Conservation (phyloP, 2,888 invertebrate species). For the Drosophila trichaetosa region DNA sequence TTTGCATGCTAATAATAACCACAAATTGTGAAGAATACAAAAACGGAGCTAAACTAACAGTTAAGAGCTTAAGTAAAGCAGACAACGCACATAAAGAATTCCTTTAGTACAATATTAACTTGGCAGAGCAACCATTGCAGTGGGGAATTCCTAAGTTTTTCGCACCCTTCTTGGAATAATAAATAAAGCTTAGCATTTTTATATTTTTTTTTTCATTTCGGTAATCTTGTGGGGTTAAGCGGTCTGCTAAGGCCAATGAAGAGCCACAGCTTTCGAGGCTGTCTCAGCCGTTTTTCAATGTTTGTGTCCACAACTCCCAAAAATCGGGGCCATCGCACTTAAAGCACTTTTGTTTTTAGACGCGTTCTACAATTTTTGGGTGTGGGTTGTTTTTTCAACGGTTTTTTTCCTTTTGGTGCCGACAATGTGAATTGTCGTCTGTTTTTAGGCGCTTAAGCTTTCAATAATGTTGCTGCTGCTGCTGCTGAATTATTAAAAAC, state of each 20-base stretch:
- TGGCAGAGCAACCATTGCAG: background rate
- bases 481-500: slow-evolving; percentile 68
- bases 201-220: slow-evolving; percentile 10
- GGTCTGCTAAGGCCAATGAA: slow-evolving; percentile 60
- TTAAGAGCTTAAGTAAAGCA: background rate
- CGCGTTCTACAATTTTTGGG: slow-evolving; percentile 19
- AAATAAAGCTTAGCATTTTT: slow-evolving; percentile 71
- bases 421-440: slow-evolving; percentile 38
- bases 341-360: slow-evolving; percentile 55
- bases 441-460: slow-evolving; percentile 62
- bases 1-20: background rate
- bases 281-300: slow-evolving; percentile 30
- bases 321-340: slow-evolving; percentile 41
- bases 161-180: slow-evolving; percentile 41
- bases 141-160: slow-evolving; percentile 13
- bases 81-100: slow-evolving; percentile 6
- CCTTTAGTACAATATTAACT: slow-evolving; percentile 12
- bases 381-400: slow-evolving; percentile 20
- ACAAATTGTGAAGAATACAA: background rate
- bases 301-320: slow-evolving; percentile 6
- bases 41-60: background rate
- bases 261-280: slow-evolving; percentile 8
- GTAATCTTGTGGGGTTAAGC: slow-evolving; percentile 70
- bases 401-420: slow-evolving; percentile 12
- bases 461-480: slow-evolving; percentile 54